These are phyloP conservation scores for Martes martes DNA, from an alignment of 2,113 vertebrate genomes.

Conservation along the genomic window DNA sequence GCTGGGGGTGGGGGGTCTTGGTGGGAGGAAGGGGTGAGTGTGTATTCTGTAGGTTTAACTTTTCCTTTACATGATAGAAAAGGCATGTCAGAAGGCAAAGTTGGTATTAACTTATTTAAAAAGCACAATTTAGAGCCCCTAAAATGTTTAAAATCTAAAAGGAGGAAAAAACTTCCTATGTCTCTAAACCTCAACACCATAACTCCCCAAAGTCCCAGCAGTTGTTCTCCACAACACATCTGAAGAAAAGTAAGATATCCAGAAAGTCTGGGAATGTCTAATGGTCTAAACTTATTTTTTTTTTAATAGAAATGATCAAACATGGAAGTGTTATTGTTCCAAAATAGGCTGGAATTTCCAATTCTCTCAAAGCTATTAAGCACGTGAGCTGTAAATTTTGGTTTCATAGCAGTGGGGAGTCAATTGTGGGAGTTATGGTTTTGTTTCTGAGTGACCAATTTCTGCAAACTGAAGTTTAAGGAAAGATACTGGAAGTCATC, in stretches of 20 bases:
- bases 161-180: background rate
- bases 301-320: background rate
- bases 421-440: background rate
- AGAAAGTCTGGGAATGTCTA: background rate
- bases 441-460: constrained; percentile 53
- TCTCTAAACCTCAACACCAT: background rate
- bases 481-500: constrained; percentile 78
- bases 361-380: background rate
- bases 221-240: background rate
- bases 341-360: background rate
- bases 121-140: background rate
- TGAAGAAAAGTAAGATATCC: background rate
- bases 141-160: constrained; percentile 5
- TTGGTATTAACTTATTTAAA: background rate
- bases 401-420: background rate
- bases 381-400: background rate
- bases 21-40: background rate
- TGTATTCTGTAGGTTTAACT: background rate
- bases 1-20: too few species aligned
- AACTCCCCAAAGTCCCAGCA: background rate
- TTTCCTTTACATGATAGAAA: constrained; percentile 34
- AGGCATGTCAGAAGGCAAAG: background rate
- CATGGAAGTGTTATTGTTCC: background rate
- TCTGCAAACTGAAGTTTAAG: constrained; percentile 74
- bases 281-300: background rate